Evolutionary conservation across 2,888 invertebrate genomes (phyloP).

Genomic region (Erebia palarica): DNA sequence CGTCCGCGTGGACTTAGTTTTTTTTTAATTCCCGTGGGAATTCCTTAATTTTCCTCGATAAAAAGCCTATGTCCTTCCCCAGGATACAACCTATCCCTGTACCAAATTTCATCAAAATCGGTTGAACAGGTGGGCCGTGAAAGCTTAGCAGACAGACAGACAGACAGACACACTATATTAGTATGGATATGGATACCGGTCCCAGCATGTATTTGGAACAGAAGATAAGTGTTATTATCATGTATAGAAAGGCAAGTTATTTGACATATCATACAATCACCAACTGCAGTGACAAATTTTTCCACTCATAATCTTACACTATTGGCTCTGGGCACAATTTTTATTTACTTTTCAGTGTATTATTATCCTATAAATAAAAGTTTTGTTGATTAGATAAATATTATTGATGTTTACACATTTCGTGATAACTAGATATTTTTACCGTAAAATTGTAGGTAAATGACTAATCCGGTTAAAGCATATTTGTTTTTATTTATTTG

Average conservation of each 20-base stretch:
- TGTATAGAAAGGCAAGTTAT: neutral
- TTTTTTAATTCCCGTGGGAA: too few species aligned
- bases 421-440: neutral
- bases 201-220: too few species aligned
- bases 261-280: neutral
- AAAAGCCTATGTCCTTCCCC: too few species aligned
- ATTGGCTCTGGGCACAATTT: neutral
- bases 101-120: too few species aligned
- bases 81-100: too few species aligned
- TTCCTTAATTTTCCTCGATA: too few species aligned
- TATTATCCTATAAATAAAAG: conserved; percentile 14
- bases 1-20: too few species aligned
- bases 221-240: too few species aligned
- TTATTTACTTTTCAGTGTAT: conserved; percentile 23
- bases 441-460: conserved; percentile 5
- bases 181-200: too few species aligned
- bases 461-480: neutral
- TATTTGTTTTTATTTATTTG: conserved; percentile 1
- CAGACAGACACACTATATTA: too few species aligned
- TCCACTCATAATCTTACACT: neutral
- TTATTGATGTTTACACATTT: conserved; percentile 22
- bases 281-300: neutral
- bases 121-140: too few species aligned
- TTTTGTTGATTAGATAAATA: conserved; percentile 27
- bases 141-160: too few species aligned